These are phyloP conservation scores for Serripes groenlandicus DNA, from an alignment of 2,888 invertebrate species.

Conservation along the genomic window DNA sequence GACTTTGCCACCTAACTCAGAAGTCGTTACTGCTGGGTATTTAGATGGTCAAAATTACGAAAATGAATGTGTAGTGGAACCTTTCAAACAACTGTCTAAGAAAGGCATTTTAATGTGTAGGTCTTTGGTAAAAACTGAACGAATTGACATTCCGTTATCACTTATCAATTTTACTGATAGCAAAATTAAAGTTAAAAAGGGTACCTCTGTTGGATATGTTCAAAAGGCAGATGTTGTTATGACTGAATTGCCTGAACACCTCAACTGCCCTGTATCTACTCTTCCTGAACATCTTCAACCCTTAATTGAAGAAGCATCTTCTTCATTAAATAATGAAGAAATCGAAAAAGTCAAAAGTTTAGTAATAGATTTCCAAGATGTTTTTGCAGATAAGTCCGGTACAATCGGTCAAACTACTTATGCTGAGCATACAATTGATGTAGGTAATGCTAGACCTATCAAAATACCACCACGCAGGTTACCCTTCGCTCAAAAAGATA, in stretches of 20 bases:
- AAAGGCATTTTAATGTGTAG: slow-evolving; percentile 17
- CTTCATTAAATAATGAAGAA: background rate
- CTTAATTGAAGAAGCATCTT: slow-evolving; percentile 18
- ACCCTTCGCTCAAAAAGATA: slow-evolving; percentile 7
- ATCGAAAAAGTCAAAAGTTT: background rate
- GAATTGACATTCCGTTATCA: background rate
- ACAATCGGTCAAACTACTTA: slow-evolving; percentile 1
- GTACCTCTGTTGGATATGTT: background rate
- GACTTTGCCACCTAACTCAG: slow-evolving; percentile 33
- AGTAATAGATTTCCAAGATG: background rate
- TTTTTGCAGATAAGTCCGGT: slow-evolving; percentile 1
- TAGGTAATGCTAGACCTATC: background rate
- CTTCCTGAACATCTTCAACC: slow-evolving; percentile 38
- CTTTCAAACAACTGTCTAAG: slow-evolving; percentile 1
- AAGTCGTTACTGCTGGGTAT: slow-evolving; percentile 1
- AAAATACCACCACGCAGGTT: slow-evolving; percentile 4
- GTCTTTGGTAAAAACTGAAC: background rate
- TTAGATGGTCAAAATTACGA: background rate
- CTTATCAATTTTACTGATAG: slow-evolving; percentile 20
- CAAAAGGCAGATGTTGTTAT: background rate
- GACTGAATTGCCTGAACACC: background rate
- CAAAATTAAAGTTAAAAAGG: background rate
- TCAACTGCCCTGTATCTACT: too few relatives aligned
- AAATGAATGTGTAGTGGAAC: slow-evolving; percentile 12
- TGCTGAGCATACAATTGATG: slow-evolving; percentile 11